Percentiles rank a stretch among this genome's conserved stretches.
Conservation (phyloP, 2,113 vertebrate species). For the Herpetotheres cachinnans region DNA sequence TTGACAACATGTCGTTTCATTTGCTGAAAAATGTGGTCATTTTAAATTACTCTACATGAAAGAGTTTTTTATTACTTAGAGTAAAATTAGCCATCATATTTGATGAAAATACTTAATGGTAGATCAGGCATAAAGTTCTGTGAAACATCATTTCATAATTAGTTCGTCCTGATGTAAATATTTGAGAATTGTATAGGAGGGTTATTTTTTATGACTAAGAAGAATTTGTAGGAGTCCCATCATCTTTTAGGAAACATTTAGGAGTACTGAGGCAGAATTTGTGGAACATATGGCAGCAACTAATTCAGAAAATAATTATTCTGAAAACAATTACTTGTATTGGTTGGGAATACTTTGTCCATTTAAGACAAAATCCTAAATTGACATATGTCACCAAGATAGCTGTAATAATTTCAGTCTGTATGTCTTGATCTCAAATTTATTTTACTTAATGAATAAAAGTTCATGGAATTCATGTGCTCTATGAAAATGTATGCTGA, state of each 20-base stretch:
- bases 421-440: not conserved
- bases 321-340: not conserved
- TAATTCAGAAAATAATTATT: not conserved
- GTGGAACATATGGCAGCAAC: conserved; percentile 9
- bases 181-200: not conserved
- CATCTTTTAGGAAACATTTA: not conserved
- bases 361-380: not conserved
- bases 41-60: conserved; percentile 31
- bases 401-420: not conserved
- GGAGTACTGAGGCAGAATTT: conserved; percentile 36
- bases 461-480: not conserved
- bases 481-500: not conserved
- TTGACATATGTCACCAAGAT: not conserved
- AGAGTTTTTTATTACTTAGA: conserved; percentile 27
- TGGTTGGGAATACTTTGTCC: not conserved
- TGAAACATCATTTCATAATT: not conserved
- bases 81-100: conserved; percentile 38
- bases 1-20: conserved; percentile 67
- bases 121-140: conserved; percentile 1
- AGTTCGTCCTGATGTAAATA: conserved; percentile 44
- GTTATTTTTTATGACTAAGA: conserved; percentile 18
- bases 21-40: conserved; percentile 66
- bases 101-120: conserved; percentile 22
- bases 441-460: not conserved
- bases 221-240: not conserved